Percentiles rank a stretch among this genome's conserved stretches.
Evolutionary conservation across 2,888 invertebrate genomes (phyloP).

Genomic region (Adelphocoris suturalis): DNA sequence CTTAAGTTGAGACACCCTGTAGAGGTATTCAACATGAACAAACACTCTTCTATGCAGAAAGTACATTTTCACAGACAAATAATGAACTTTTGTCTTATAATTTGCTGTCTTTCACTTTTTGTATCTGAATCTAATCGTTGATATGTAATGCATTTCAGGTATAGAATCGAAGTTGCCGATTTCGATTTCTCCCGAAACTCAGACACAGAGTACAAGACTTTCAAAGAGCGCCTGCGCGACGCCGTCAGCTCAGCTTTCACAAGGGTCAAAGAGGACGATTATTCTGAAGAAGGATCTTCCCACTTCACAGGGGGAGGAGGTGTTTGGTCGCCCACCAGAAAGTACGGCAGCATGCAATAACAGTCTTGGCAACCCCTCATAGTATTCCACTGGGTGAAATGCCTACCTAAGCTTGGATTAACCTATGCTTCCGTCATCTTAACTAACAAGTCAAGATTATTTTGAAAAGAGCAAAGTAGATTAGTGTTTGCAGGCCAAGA

Average conservation of each 20-base stretch:
- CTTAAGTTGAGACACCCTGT: too few species aligned
- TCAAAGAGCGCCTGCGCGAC: conserved; percentile 88
- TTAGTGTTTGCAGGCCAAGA: not conserved
- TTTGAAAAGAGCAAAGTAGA: not conserved
- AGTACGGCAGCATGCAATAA: conserved; percentile 77
- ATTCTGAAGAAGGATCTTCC: conserved; percentile 75
- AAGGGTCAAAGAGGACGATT: conserved; percentile 75
- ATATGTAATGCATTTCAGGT: conserved; percentile 70
- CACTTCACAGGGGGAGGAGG: conserved; percentile 72
- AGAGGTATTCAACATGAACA: too few species aligned
- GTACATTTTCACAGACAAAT: too few species aligned
- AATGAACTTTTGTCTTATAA: too few species aligned
- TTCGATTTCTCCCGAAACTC: conserved; percentile 87
- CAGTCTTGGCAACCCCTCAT: not conserved
- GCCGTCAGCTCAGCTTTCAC: conserved; percentile 84
- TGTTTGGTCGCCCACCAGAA: conserved; percentile 76
- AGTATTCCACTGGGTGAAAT: not conserved
- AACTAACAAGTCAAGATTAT: not conserved
- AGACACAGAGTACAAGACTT: conserved; percentile 92
- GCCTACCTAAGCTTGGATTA: not conserved
- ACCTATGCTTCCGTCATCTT: not conserved
- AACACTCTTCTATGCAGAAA: too few species aligned
- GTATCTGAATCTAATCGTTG: too few species aligned
- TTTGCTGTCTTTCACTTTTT: too few species aligned
- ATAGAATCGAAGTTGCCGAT: conserved; percentile 91